A percentile compares a stretch with the other conserved stretches of the same genome.
Conservation (phyloP, 2,888 invertebrate species). For the Agelastica alni region DNA sequence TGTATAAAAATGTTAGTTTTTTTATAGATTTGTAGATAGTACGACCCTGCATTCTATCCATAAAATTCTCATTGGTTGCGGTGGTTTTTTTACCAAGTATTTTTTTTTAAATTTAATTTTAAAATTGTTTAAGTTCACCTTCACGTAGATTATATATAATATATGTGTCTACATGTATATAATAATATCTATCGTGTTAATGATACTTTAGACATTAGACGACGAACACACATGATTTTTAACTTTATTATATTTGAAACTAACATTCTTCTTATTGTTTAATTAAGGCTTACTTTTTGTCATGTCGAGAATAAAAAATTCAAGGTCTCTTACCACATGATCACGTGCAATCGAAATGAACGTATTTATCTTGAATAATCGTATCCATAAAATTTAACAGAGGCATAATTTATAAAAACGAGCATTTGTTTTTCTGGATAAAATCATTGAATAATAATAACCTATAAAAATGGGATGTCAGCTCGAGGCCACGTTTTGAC, state of each 20-base stretch:
- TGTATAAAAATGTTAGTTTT: too few species aligned
- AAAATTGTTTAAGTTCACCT: too few species aligned
- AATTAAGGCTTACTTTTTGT: slow-evolving; percentile 3
- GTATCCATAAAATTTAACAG: slow-evolving; percentile 5
- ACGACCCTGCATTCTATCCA: too few species aligned
- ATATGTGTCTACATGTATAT: too few species aligned
- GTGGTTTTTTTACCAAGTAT: too few species aligned
- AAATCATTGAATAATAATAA: background rate
- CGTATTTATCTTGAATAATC: background rate
- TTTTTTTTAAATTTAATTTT: too few species aligned
- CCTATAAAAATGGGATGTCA: background rate
- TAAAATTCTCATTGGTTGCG: too few species aligned
- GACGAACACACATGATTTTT: background rate
- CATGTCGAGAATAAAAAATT: background rate
- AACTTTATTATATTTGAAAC: background rate
- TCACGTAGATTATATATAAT: background rate
- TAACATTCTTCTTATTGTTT: background rate
- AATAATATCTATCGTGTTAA: too few species aligned
- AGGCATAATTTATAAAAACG: background rate
- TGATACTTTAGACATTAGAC: too few species aligned
- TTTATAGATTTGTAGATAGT: too few species aligned
- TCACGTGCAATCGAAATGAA: slow-evolving; percentile 6
- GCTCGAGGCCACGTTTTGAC: too few species aligned
- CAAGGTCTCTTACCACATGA: slow-evolving; percentile 1
- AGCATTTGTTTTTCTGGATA: background rate